Base-by-base conservation (phyloP, 2,888 invertebrate species). In the Argyresthia goedartella region DNA sequence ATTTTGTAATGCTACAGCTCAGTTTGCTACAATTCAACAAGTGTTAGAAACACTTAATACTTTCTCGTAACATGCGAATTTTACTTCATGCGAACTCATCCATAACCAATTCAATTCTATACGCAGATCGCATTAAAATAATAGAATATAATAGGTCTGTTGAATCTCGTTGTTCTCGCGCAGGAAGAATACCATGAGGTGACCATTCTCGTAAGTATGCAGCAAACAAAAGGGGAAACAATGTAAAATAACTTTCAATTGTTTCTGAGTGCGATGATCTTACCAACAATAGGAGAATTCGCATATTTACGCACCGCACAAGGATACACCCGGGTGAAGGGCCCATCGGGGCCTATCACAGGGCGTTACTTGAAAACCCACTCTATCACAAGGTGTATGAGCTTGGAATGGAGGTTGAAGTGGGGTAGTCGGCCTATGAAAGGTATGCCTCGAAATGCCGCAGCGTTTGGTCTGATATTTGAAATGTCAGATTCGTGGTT, bases 401-500 rank as follows among this genome's bases (percentile, higher is more conserved):
- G 25, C 6, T 39, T 9, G n/a, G 8, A 39, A 8, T 39, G 3
- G 39, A 39, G 8, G 39, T 39, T 4, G 8, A 39, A 39, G 39
- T 39, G 25, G 25, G n/a, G 34, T 14, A 15, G 49, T 25, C 14
- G 50, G 10, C 25, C 47, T 33, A 50, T 50, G 50, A 50, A 50
- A 50, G 50, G 50, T 41, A 50, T 41, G 41, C 50, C 33, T 64
- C 65, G 78, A 84, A 25, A 84, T 81, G 81, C 76, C 85, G 77
- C 64, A 68, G 71, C 66, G 75, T 73, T 67, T 76, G 74, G 65
- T 71, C 71, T 74, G 66, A 66, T 78, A 75, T 73, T 70, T 67
- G 66, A 84, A 85, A 85, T 85, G 85, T 84, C 85, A 81, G 71
- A 74, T 73, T 84, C 85, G 85, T 85, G 85, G 80, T 81, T 82